Base-by-base conservation (phyloP, 2,113 vertebrate genomes). In the Genyomyrus donnyi region DNA sequence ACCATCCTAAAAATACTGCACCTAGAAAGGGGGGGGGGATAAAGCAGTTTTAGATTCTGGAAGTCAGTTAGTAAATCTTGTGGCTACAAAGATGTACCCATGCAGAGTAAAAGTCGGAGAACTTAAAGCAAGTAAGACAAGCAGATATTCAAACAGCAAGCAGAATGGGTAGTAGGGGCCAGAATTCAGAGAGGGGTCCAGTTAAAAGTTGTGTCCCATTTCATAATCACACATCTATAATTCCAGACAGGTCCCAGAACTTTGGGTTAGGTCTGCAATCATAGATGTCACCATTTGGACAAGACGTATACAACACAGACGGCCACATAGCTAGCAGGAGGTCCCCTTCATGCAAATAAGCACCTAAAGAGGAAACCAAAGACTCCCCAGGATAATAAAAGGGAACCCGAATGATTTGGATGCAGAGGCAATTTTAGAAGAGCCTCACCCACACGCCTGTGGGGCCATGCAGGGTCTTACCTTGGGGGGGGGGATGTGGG, bases 391-490 rank as follows among this genome's bases (percentile, higher is more conserved):
- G 7, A 35, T 27, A 24, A 24, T 48, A 24, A 27, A 80, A n/a
- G 58, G 70, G 46, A 83, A 80, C 19, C 50, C 45, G 4, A 88
- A 48, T 77, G 42, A 84, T 66, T 70, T 70, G 53, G 39, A 83
- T 19, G 15, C 39, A 31, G 66, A 45, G 42, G 48, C 9, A 50
- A 56, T 62, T 52, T 49, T n/a, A 91, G 86, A 49, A 35, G 11
- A 87, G 27, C 88, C 19, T 86, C 56, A 48, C 46, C 86, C 87
- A 90, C n/a, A 46, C 74, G 86, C 85, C 85, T 77, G 50, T 92
- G 42, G 66, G 84, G 94, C 94, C 91, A 91, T 92, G 91, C 91
- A 89, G 90, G 90, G 83, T 95, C 96, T 97, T 97, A 97, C 96
- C 96, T 97, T 96, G 93, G 88, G 90, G 42, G 80, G 77, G 39